These are phyloP conservation scores for Crossocerus cetratus DNA, from an alignment of 2,888 invertebrate genomes.

Conservation along the genomic window DNA sequence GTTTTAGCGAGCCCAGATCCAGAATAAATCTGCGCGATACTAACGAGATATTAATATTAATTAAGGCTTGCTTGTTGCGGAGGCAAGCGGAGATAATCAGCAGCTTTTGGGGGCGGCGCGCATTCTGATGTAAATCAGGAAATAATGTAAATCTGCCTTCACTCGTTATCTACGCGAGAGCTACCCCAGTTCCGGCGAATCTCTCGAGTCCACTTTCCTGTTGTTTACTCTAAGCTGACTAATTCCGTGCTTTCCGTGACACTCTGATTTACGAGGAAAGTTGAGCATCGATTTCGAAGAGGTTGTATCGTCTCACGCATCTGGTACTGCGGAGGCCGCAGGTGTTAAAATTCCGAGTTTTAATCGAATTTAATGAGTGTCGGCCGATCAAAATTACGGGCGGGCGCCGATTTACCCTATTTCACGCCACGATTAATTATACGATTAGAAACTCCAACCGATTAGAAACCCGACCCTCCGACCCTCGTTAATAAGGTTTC, in stretches of 20 bases:
- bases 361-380: background rate
- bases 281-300: too few relatives aligned
- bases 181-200: background rate
- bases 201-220: background rate
- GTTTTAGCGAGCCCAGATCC: background rate
- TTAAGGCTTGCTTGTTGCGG: background rate
- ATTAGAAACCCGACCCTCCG: background rate
- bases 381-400: conserved; percentile 1
- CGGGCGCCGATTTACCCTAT: conserved; percentile 4
- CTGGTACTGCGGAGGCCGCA: background rate
- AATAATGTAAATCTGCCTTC: conserved; percentile 1
- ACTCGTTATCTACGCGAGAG: background rate
- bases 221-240: too few relatives aligned
- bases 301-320: background rate
- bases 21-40: background rate
- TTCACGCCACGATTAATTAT: conserved; percentile 31
- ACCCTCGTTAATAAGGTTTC: too few relatives aligned
- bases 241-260: too few relatives aligned
- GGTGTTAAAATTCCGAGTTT: background rate
- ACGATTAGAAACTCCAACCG: conserved; percentile 30
- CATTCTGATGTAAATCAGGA: background rate
- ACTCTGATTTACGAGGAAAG: too few relatives aligned
- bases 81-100: background rate
- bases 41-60: conserved; percentile 4
- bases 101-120: background rate